Percentiles rank a stretch among this genome's conserved stretches.
Evolutionary conservation across 2,888 invertebrate genomes (phyloP).

Genomic region (Chydorus sphaericus): DNA sequence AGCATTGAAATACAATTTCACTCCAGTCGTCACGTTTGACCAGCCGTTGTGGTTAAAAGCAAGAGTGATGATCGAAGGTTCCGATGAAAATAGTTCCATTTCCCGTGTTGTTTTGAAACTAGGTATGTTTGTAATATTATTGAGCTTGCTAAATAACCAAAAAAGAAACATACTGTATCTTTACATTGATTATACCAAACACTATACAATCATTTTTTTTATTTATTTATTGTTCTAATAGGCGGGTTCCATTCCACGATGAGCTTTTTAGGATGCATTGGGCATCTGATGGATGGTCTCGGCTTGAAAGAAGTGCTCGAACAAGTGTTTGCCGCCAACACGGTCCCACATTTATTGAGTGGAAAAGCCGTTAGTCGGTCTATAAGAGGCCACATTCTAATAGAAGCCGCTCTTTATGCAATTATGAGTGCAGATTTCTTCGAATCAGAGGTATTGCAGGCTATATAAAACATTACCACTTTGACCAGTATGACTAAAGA

Average conservation of each 20-base stretch:
- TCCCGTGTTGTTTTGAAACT: not conserved
- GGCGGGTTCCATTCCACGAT: constrained; percentile 17
- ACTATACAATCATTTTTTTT: no score
- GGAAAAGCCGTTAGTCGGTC: constrained; percentile 21
- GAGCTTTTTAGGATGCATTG: constrained; percentile 22
- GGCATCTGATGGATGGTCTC: constrained; percentile 20
- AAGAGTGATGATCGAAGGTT: constrained; percentile 10
- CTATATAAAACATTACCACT: no score
- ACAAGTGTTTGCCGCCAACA: constrained; percentile 20
- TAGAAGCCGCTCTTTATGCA: not conserved
- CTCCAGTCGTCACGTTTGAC: constrained; percentile 16
- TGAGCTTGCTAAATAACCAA: not conserved
- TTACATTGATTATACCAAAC: no score
- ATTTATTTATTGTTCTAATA: constrained; percentile 13
- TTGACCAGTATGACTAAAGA: no score
- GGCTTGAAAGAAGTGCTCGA: constrained; percentile 21
- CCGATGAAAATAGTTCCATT: not conserved
- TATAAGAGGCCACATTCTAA: constrained; percentile 18
- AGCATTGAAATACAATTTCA: constrained; percentile 11
- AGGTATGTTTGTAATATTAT: not conserved
- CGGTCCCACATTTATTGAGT: constrained; percentile 21
- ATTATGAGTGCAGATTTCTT: not conserved
- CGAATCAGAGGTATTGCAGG: not conserved
- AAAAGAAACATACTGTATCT: not conserved
- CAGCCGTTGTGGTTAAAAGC: constrained; percentile 15